Conservation (phyloP, 2,113 vertebrate species). For the Bubo bubo region DNA sequence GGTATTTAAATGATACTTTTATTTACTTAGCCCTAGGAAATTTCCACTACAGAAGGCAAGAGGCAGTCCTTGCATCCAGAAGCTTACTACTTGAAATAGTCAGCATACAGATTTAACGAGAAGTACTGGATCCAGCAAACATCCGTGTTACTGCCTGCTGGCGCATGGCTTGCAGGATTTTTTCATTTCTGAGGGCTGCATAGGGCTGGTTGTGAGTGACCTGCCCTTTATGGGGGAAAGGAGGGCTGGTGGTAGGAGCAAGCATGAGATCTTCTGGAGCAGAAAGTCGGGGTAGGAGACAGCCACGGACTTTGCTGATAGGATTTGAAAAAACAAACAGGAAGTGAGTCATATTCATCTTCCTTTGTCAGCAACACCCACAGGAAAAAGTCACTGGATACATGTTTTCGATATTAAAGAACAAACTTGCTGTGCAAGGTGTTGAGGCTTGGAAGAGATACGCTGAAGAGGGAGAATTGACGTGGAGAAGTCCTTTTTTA, state of each 20-base stretch:
- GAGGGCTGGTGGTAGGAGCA: not conserved
- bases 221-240: not conserved
- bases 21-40: not conserved
- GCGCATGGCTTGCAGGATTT: not conserved
- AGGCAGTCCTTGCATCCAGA: not conserved
- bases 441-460: not conserved
- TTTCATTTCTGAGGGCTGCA: not conserved
- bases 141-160: not conserved
- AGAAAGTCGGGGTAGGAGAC: not conserved
- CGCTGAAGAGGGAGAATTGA: not conserved
- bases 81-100: not conserved
- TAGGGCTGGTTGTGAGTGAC: not conserved
- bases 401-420: not conserved
- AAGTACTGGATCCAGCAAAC: accelerated
- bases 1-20: not conserved
- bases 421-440: not conserved
- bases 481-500: not conserved
- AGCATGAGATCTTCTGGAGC: not conserved
- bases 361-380: not conserved
- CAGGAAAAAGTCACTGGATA: not conserved
- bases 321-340: not conserved
- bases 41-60: not conserved
- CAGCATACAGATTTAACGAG: not conserved
- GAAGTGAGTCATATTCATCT: not conserved
- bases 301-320: not conserved